These are phyloP conservation scores for Trichomycterus rosablanca DNA, from an alignment of 2,113 vertebrate genomes.

Conservation along the genomic window DNA sequence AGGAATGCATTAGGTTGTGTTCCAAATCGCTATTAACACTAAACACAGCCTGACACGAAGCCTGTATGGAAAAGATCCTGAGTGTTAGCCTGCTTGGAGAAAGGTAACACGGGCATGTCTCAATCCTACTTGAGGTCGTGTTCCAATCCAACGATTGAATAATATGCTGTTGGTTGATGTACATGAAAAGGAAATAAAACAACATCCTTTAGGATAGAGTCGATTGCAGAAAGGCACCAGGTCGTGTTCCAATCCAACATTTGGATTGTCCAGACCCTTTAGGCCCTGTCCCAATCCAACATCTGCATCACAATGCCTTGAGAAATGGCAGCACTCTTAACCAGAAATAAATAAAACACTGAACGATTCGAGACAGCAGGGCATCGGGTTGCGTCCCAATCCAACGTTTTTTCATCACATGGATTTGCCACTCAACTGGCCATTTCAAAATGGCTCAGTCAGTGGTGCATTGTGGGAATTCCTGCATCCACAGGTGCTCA, in stretches of 20 bases:
- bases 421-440: too few species aligned
- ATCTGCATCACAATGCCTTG: background rate
- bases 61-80: background rate
- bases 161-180: too few species aligned
- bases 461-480: slow-evolving; percentile 1
- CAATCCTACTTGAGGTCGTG: too few species aligned
- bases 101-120: too few species aligned
- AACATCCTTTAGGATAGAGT: too few species aligned
- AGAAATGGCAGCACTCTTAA: too few species aligned
- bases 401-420: background rate
- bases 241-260: background rate
- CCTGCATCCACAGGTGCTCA: background rate
- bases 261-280: background rate
- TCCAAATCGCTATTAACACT: background rate
- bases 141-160: too few species aligned
- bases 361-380: too few species aligned
- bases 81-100: too few species aligned
- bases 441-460: background rate
- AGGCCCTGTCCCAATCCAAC: background rate
- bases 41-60: background rate
- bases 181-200: too few species aligned
- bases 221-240: background rate
- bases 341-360: too few species aligned
- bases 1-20: background rate
- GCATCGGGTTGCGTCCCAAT: background rate